phyloP scores from a whole-genome alignment of 2,888 invertebrate genomes.

The Acronicta alni region DNA sequence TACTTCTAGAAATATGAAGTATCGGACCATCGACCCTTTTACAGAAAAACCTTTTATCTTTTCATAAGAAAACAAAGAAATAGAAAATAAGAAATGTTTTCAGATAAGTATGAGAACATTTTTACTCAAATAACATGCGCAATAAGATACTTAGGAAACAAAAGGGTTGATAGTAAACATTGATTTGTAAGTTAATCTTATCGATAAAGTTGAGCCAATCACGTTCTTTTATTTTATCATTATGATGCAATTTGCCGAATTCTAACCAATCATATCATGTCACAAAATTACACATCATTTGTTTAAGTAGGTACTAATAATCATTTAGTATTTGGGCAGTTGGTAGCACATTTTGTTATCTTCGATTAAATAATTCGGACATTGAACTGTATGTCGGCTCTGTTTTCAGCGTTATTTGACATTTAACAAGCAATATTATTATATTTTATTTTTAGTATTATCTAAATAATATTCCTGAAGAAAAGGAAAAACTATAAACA shows the following conservation, averaged over 20 bases:
- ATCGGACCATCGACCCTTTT: neutral
- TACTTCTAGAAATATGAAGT: neutral
- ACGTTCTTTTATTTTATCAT: slow-evolving; percentile 15
- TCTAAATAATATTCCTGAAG: too few species aligned
- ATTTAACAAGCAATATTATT: too few species aligned
- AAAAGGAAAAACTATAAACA: too few species aligned
- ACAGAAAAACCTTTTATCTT: neutral
- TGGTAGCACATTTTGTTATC: too few species aligned
- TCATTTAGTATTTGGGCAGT: slow-evolving; percentile 18
- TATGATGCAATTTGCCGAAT: slow-evolving; percentile 12
- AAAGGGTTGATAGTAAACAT: slow-evolving; percentile 4
- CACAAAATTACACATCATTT: slow-evolving; percentile 12
- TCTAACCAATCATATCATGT: slow-evolving; percentile 10
- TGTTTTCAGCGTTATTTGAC: too few species aligned
- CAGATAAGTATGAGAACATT: slow-evolving; percentile 12
- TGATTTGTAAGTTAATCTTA: slow-evolving; percentile 23
- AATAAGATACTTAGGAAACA: slow-evolving; percentile 7
- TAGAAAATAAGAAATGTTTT: slow-evolving; percentile 1
- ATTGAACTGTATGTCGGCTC: slow-evolving; percentile 10
- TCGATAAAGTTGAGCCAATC: slow-evolving; percentile 19
- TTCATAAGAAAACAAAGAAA: slow-evolving; percentile 11
- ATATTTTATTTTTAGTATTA: too few species aligned
- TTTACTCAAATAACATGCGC: slow-evolving; percentile 19
- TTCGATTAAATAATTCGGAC: neutral
- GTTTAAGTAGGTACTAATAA: slow-evolving; percentile 20